These are phyloP conservation scores for Brachynemurus nebulosus DNA, from an alignment of 2,888 invertebrate species.

Conservation along the genomic window DNA sequence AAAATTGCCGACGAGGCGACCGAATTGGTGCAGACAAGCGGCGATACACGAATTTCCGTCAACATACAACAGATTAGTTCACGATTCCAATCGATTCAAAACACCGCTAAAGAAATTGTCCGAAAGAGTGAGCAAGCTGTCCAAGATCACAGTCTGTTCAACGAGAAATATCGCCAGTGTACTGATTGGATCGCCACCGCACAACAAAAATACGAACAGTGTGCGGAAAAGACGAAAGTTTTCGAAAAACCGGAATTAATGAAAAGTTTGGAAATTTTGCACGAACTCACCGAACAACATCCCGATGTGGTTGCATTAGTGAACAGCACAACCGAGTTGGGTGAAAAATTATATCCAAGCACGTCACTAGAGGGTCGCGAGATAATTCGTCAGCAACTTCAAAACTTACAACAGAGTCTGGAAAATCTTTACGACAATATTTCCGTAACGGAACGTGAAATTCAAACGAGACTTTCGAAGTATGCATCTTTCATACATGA, in stretches of 20 bases:
- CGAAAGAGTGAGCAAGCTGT: slow-evolving; percentile 87
- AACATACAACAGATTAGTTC: slow-evolving; percentile 83
- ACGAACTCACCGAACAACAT: slow-evolving; percentile 61
- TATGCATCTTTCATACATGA: slow-evolving; percentile 17
- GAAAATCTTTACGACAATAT: slow-evolving; percentile 71
- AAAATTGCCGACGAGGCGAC: slow-evolving; percentile 75
- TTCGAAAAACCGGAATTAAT: slow-evolving; percentile 54
- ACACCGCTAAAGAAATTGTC: slow-evolving; percentile 76
- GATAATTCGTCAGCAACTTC: slow-evolving; percentile 64
- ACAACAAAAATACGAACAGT: slow-evolving; percentile 53
- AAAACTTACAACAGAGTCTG: slow-evolving; percentile 70
- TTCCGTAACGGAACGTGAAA: slow-evolving; percentile 59
- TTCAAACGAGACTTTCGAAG: slow-evolving; percentile 66
- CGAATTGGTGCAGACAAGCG: slow-evolving; percentile 71
- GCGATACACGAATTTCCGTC: slow-evolving; percentile 74
- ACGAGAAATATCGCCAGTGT: slow-evolving; percentile 73
- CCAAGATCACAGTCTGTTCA: slow-evolving; percentile 62
- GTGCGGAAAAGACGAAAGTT: slow-evolving; percentile 39
- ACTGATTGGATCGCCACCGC: slow-evolving; percentile 66
- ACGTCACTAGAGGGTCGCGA: slow-evolving; percentile 82
- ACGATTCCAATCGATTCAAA: slow-evolving; percentile 77
- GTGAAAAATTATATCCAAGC: slow-evolving; percentile 74
- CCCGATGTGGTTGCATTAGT: slow-evolving; percentile 59
- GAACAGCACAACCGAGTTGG: slow-evolving; percentile 73
- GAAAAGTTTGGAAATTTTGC: slow-evolving; percentile 52